phyloP scores from a whole-genome alignment of 2,797 vertebrate genomes.

The Tympanoctomys barrerae region DNA sequence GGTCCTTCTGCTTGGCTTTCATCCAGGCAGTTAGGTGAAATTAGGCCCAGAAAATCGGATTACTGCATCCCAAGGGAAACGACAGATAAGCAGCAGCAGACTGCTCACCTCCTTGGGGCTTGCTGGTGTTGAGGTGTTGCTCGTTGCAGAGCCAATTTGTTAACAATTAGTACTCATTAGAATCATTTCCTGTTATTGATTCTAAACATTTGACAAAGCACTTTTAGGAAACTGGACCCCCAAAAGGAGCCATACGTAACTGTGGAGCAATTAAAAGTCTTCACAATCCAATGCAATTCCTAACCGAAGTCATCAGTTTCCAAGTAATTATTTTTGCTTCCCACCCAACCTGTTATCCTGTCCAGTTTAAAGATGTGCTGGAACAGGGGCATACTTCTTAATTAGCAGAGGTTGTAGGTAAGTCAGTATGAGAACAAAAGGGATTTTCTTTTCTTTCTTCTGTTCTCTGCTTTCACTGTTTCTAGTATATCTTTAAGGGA shows the following conservation, averaged over 20 bases:
- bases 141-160: constrained; percentile 94
- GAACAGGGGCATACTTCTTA: constrained; percentile 80
- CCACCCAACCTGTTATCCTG: constrained; percentile 81
- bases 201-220: constrained; percentile 85
- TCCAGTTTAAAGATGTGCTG: constrained; percentile 82
- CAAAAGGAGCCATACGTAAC: constrained; percentile 70
- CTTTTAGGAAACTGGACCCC: constrained; percentile 78
- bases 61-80: constrained; percentile 90
- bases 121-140: constrained; percentile 86
- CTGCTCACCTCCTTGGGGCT: constrained; percentile 90
- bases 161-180: constrained; percentile 95
- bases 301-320: constrained; percentile 84
- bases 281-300: constrained; percentile 78
- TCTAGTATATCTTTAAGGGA: constrained; percentile 38
- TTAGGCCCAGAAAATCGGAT: constrained; percentile 94
- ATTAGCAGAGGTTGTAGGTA: constrained; percentile 79
- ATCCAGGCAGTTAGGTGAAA: constrained; percentile 91
- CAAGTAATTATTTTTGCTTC: constrained; percentile 87
- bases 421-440: constrained; percentile 73
- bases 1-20: constrained; percentile 88
- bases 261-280: constrained; percentile 83
- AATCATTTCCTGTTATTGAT: constrained; percentile 88
- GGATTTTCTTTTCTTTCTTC: constrained; percentile 69
- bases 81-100: constrained; percentile 92
- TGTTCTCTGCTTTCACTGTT: constrained; percentile 61